These are phyloP conservation scores for Cyrtonyx montezumae DNA, from an alignment of 2,113 vertebrate genomes.

Conservation along the genomic window DNA sequence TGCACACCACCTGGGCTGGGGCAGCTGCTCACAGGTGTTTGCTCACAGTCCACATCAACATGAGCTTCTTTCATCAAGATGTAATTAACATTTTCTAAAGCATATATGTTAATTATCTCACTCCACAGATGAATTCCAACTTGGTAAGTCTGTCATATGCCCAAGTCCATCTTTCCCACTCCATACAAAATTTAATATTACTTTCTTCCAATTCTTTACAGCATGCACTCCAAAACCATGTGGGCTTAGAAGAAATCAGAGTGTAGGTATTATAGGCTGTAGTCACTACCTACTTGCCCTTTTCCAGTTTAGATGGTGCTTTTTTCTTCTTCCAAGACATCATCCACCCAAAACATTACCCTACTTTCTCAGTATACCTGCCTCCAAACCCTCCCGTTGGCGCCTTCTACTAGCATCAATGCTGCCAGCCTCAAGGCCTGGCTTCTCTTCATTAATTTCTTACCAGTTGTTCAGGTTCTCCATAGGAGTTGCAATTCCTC, in stretches of 20 bases:
- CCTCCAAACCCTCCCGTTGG: neutral
- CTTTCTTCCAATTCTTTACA: neutral
- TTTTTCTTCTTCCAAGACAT: neutral
- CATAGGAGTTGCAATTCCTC: neutral
- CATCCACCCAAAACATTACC: neutral
- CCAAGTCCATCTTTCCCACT: neutral
- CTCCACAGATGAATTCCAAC: no score
- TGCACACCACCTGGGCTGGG: neutral
- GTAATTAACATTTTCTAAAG: neutral
- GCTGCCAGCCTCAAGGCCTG: neutral
- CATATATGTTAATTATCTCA: neutral
- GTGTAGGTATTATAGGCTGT: neutral
- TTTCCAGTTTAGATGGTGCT: neutral
- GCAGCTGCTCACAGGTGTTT: neutral
- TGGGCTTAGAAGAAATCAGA: neutral
- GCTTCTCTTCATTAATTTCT: neutral
- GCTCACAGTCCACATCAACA: neutral
- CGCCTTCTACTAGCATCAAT: neutral
- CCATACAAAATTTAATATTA: fast-evolving
- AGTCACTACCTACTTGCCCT: neutral
- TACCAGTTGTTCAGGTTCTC: neutral
- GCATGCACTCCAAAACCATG: neutral
- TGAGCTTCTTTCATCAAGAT: neutral
- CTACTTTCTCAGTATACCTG: neutral
- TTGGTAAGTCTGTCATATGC: neutral